Percentiles rank a stretch among this genome's conserved stretches.
Evolutionary conservation across 2,797 vertebrate species (phyloP).

Genomic region (Girardinus metallicus): DNA sequence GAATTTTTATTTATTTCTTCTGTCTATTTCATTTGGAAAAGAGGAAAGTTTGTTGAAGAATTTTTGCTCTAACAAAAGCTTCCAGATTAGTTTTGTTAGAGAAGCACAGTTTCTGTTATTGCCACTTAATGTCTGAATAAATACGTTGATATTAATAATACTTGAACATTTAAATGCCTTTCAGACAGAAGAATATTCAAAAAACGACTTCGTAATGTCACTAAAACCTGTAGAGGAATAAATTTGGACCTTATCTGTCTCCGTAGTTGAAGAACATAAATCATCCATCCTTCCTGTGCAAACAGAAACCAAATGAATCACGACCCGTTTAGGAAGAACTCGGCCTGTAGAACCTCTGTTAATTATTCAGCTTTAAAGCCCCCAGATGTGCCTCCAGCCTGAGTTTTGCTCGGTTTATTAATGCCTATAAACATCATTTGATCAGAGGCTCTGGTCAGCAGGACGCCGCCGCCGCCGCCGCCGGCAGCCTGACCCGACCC

Average conservation of each 20-base stretch:
- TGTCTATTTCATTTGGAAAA: neutral
- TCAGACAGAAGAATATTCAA: neutral
- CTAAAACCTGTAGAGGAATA: neutral
- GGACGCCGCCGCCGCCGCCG: conserved; percentile 29
- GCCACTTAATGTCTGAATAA: neutral
- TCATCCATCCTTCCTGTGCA: neutral
- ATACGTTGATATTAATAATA: neutral
- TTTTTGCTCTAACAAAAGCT: neutral
- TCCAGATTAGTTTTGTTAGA: neutral
- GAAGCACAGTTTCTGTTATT: neutral
- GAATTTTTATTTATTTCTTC: neutral
- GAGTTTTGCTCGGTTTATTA: neutral
- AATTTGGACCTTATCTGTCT: neutral
- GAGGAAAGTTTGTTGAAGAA: neutral
- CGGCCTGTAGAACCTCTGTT: neutral
- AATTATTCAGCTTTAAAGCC: conserved; percentile 34
- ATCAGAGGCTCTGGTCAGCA: conserved; percentile 15
- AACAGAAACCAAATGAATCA: neutral
- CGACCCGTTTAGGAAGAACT: neutral
- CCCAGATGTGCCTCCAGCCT: neutral
- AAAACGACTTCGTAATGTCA: neutral
- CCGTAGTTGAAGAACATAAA: neutral
- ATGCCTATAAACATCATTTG: conserved; percentile 5
- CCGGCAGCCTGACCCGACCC: conserved; percentile 62
- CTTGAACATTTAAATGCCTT: neutral